Evolutionary conservation across 2,797 vertebrate species (phyloP).

Genomic region (Galagoides demidoff): DNA sequence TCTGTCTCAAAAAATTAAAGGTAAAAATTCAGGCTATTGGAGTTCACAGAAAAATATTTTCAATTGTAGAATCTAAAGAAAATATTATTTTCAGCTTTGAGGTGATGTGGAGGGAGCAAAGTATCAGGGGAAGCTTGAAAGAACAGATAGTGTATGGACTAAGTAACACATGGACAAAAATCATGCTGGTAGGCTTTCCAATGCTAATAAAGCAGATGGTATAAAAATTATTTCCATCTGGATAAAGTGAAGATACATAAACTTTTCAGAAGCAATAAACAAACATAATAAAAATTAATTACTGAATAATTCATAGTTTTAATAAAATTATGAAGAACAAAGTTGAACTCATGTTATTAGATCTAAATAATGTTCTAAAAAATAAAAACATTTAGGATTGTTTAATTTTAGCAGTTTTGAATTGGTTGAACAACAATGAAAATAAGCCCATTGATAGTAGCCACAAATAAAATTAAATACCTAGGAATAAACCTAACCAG

Average conservation of each 20-base stretch:
- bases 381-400: not conserved
- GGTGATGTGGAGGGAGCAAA: not conserved
- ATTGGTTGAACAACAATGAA: conserved; percentile 7
- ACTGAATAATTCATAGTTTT: not conserved
- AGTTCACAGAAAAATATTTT: conserved; percentile 12
- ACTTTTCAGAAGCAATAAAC: conserved; percentile 17
- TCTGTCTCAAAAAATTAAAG: not conserved
- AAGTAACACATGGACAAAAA: not conserved
- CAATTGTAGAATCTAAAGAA: not conserved
- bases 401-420: not conserved
- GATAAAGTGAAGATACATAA: not conserved
- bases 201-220: not conserved
- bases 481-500: not conserved
- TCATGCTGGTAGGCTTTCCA: not conserved
- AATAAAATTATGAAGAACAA: not conserved
- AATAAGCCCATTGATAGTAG: not conserved
- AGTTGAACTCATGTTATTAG: not conserved
- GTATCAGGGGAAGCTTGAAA: not conserved
- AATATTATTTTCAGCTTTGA: conserved; percentile 6
- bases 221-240: not conserved
- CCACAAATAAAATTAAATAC: not conserved
- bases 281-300: conserved; percentile 36
- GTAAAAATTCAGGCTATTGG: not conserved
- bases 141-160: not conserved
- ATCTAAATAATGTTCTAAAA: not conserved